Evolutionary conservation across 2,888 invertebrate genomes (phyloP).

Genomic region (Dicyrtomina minuta): DNA sequence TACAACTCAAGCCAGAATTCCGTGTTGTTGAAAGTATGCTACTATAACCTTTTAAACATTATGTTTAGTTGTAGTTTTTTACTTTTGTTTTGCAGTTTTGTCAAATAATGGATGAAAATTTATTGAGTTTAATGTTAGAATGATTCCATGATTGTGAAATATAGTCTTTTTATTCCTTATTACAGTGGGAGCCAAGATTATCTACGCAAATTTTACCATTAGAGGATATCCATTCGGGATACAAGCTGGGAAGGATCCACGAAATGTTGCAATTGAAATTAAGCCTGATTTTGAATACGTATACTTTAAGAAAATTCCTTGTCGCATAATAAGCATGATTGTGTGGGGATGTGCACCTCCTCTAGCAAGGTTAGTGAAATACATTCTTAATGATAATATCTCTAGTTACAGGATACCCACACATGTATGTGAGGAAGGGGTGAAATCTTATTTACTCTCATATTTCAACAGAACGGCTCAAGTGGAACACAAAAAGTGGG

Average conservation of each 20-base stretch:
- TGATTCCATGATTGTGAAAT: no score
- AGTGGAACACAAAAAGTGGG: constrained; percentile 86
- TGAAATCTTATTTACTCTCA: no score
- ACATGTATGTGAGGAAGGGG: no score
- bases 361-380: constrained; percentile 61
- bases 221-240: constrained; percentile 83
- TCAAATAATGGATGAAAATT: no score
- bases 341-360: constrained; percentile 85
- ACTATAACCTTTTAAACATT: background rate
- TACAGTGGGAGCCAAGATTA: constrained; percentile 67
- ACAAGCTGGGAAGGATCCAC: constrained; percentile 76
- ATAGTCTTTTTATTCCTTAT: background rate
- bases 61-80: constrained; percentile 8
- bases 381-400: background rate
- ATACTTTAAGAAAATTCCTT: constrained; percentile 68
- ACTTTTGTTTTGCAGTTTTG: constrained; percentile 22
- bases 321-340: constrained; percentile 66
- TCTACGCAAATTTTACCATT: constrained; percentile 80
- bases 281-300: constrained; percentile 74
- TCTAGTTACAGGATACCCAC: no score
- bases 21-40: constrained; percentile 59
- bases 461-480: constrained; percentile 83
- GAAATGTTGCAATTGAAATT: constrained; percentile 71
- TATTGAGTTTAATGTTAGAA: no score
- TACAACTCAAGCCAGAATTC: constrained; percentile 68